These are phyloP conservation scores for Ifrita kowaldi DNA, from an alignment of 2,113 vertebrate species.

Conservation along the genomic window DNA sequence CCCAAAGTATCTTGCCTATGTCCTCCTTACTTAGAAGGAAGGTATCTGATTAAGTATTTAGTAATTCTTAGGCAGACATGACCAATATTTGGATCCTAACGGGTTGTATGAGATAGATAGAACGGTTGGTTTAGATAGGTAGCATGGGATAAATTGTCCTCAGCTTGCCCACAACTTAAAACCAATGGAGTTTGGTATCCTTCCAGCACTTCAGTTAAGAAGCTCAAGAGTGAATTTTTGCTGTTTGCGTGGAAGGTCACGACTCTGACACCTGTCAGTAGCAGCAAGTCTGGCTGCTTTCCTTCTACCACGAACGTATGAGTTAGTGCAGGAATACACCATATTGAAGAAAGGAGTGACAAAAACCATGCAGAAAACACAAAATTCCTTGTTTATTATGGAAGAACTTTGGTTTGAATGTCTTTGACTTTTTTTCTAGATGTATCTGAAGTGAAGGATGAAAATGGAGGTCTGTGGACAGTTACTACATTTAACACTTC, in stretches of 20 bases:
- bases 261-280: rapidly evolving
- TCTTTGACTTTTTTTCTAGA: slow-evolving; percentile 52
- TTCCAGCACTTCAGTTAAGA: neutral
- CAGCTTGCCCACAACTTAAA: neutral
- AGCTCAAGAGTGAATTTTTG: neutral
- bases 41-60: neutral
- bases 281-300: neutral
- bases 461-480: slow-evolving; percentile 71
- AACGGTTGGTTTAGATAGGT: neutral
- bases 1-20: neutral
- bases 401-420: neutral
- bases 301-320: neutral
- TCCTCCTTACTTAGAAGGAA: neutral
- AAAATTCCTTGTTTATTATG: neutral
- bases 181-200: neutral
- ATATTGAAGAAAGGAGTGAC: neutral
- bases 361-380: neutral
- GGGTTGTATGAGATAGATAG: neutral
- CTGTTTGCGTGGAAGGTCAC: neutral
- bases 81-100: neutral
- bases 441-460: slow-evolving; percentile 64
- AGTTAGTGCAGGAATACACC: neutral
- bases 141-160: neutral
- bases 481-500: slow-evolving; percentile 74
- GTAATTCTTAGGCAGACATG: neutral